Conservation (phyloP, 1,140 invertebrate species). For the Aphaenogaster floridana region DNA sequence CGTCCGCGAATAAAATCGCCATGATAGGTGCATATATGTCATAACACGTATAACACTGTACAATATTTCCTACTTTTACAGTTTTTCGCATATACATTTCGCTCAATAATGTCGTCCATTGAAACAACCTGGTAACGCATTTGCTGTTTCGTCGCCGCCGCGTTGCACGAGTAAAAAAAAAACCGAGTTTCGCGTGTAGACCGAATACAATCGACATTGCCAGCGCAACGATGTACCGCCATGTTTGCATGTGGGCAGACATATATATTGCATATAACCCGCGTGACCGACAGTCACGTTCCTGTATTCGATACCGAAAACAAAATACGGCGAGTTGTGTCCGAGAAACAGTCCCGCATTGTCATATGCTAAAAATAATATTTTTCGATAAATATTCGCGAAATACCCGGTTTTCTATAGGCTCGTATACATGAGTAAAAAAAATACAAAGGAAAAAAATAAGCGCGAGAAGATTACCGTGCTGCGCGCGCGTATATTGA, state of each 20-base stretch:
- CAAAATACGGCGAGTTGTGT: constrained; percentile 40
- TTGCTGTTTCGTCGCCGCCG: constrained; percentile 43
- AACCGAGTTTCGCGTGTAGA: constrained; percentile 53
- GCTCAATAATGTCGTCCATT: constrained; percentile 60
- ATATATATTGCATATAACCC: constrained; percentile 48
- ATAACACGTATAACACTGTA: background rate
- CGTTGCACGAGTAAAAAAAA: constrained; percentile 52
- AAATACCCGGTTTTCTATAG: constrained; percentile 78
- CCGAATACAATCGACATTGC: constrained; percentile 57
- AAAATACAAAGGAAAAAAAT: constrained; percentile 18
- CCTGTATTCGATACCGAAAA: constrained; percentile 46
- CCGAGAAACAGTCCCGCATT: constrained; percentile 56
- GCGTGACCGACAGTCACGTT: constrained; percentile 59
- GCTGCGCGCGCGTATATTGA: background rate
- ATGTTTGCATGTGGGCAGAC: constrained; percentile 47
- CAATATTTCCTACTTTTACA: constrained; percentile 45
- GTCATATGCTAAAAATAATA: constrained; percentile 61
- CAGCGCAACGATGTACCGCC: constrained; percentile 42
- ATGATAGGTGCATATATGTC: constrained; percentile 33
- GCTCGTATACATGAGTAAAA: constrained; percentile 64
- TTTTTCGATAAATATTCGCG: constrained; percentile 63
- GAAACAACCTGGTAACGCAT: constrained; percentile 59
- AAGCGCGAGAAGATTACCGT: constrained; percentile 23
- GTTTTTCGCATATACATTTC: constrained; percentile 50
- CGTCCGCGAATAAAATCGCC: constrained; percentile 41